phyloP scores from a whole-genome alignment of 2,113 vertebrate genomes.

The Rhinopomastus cyanomelas region DNA sequence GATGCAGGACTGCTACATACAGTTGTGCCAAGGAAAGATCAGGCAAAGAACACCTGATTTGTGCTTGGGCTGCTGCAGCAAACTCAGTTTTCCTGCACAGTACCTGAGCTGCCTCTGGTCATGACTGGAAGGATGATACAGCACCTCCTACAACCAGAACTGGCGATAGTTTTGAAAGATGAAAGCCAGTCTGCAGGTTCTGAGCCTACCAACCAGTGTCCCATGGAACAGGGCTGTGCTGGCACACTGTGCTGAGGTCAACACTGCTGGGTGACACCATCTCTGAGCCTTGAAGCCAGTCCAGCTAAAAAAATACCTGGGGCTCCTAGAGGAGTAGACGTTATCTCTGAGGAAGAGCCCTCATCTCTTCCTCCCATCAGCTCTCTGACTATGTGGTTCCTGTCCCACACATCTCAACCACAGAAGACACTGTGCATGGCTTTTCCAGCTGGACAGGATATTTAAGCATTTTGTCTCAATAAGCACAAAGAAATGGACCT shows the following conservation, averaged over 20 bases:
- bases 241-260: background rate
- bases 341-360: fast-evolving
- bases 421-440: background rate
- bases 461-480: background rate
- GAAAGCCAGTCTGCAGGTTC: background rate
- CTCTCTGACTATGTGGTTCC: background rate
- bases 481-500: background rate
- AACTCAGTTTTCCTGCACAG: background rate
- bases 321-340: fast-evolving
- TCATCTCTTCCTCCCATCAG: background rate
- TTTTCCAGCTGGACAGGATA: background rate
- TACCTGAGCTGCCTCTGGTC: background rate
- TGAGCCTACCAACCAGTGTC: background rate
- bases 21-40: background rate
- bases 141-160: background rate
- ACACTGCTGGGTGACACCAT: background rate
- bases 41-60: background rate
- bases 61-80: background rate
- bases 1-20: background rate
- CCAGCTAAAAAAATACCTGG: background rate
- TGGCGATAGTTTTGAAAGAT: background rate
- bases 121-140: background rate
- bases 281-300: background rate
- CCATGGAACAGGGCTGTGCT: background rate
- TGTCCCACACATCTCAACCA: background rate